phyloP scores from a whole-genome alignment of 2,113 vertebrate species.

The Emberiza fucata region DNA sequence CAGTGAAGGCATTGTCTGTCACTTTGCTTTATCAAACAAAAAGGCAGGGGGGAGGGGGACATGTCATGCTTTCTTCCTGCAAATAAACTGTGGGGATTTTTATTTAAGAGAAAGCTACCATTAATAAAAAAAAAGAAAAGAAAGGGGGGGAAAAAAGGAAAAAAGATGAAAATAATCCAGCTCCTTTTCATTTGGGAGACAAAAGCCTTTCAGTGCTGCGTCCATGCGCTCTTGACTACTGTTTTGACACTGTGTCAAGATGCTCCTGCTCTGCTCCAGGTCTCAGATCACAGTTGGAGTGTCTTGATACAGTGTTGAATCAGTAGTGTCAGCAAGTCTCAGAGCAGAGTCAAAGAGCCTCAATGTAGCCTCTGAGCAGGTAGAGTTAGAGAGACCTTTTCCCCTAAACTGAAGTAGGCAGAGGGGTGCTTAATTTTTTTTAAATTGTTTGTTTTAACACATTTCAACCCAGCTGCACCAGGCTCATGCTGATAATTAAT shows the following conservation, averaged over 20 bases:
- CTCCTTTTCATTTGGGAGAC: constrained; percentile 59
- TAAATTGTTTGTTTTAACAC: constrained; percentile 32
- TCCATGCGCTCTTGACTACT: constrained; percentile 43
- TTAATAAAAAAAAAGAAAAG: neutral
- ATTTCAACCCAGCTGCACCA: neutral
- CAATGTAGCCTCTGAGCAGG: constrained; percentile 20
- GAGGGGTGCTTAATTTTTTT: neutral
- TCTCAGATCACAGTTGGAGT: constrained; percentile 70
- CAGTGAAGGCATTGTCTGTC: constrained; percentile 14
- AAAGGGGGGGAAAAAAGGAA: neutral
- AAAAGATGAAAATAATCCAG: constrained; percentile 10
- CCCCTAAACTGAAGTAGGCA: neutral
- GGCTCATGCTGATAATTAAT: neutral
- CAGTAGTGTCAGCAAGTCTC: constrained; percentile 61
- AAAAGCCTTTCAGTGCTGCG: constrained; percentile 53
- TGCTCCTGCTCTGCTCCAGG: constrained; percentile 51
- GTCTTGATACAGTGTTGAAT: constrained; percentile 63
- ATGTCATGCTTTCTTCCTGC: neutral
- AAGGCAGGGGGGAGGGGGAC: neutral
- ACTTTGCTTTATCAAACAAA: constrained; percentile 14
- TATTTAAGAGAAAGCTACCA: constrained; percentile 3
- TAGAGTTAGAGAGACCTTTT: constrained; percentile 29
- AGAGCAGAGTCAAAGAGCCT: constrained; percentile 18
- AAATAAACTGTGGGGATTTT: constrained; percentile 5
- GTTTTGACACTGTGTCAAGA: constrained; percentile 68